Evolutionary conservation across 2,113 vertebrate genomes (phyloP), one percentile per base, ranked within the genome.

Genomic region (Ornithorhynchus anatinus): DNA sequence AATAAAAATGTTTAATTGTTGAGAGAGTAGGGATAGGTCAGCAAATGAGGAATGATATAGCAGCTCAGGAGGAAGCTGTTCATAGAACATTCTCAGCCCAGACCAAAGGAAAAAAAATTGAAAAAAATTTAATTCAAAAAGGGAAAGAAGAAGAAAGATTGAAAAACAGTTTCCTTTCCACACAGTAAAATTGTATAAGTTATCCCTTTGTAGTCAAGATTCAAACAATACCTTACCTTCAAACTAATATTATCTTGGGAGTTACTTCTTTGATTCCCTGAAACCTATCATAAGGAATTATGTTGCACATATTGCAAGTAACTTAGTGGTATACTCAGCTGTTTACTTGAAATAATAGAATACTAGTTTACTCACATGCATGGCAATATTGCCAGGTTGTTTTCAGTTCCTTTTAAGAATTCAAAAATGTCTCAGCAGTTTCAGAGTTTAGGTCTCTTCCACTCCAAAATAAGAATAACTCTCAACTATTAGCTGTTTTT

Each of bases 391-490:
- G 75, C 69, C 59, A 48, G 59, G 13, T 59, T 23, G 19, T 62
- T 63, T 59, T 61, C 72, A 75, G 67, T 77, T 81, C 51, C 72
- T 84, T 63, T 64, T 43, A 68, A 45, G 40, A 15, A 70, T 32
- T 70, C 51, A 29, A 25, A 72, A 50, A 78, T 67, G 44, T 51
- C 38, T 33, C 43, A 51, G 32, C 10, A 40, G 50, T 5, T 40
- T 65, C 11, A 60, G 22, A 73, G 25, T 43, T 75, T 53, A 82
- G 44, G 36, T 19, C 10, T 80, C 42, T 53, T 72, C 31, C 56
- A 44, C 67, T 62, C 69, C 56, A 77, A 72, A 73, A 54, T 83
- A 80, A 81, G 84, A 86, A 80, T 77, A 80, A 87, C 38, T 57
- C 77, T 61, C 29, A 72, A 62, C 82, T 82, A 82, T 71, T 42